Evolutionary conservation across 37 sponge, comb jelly and placozoan species (phyloP).

Genomic region (Ephydatia muelleri): DNA sequence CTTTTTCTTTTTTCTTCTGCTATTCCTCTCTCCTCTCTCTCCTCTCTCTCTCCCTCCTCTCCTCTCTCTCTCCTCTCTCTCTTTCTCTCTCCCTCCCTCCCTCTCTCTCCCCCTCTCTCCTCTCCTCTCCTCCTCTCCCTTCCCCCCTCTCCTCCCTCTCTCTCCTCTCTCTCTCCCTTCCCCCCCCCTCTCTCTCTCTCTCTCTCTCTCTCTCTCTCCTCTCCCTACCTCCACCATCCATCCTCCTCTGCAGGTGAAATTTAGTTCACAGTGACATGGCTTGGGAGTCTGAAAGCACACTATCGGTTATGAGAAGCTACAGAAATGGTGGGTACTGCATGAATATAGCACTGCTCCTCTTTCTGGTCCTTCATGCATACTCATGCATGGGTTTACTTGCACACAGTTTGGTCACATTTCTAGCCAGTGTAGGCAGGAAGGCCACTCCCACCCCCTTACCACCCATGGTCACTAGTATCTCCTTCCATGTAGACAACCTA

Average conservation of each 20-base stretch:
- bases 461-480: not conserved
- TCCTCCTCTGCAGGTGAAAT: constrained; percentile 54
- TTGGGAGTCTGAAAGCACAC: constrained; percentile 91
- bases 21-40: too few relatives aligned
- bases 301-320: constrained; percentile 66
- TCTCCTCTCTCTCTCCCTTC: too few relatives aligned
- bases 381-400: not conserved
- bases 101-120: not conserved
- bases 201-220: too few relatives aligned
- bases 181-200: too few relatives aligned
- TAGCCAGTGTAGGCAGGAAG: not conserved
- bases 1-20: too few relatives aligned
- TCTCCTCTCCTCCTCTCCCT: not conserved
- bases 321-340: constrained; percentile 45
- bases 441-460: not conserved
- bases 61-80: too few relatives aligned
- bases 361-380: not conserved
- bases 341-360: too few relatives aligned
- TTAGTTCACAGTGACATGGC: constrained; percentile 78
- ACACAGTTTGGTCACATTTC: not conserved
- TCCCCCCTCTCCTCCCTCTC: too few relatives aligned
- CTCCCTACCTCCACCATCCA: too few relatives aligned
- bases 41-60: too few relatives aligned
- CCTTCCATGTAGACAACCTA: not conserved
- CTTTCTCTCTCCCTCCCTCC: too few relatives aligned